A percentile compares a stretch with the other conserved stretches of the same genome.
These are phyloP conservation scores for Eupelmus urozonus DNA, from an alignment of 2,888 invertebrate species.

Conservation along the genomic window DNA sequence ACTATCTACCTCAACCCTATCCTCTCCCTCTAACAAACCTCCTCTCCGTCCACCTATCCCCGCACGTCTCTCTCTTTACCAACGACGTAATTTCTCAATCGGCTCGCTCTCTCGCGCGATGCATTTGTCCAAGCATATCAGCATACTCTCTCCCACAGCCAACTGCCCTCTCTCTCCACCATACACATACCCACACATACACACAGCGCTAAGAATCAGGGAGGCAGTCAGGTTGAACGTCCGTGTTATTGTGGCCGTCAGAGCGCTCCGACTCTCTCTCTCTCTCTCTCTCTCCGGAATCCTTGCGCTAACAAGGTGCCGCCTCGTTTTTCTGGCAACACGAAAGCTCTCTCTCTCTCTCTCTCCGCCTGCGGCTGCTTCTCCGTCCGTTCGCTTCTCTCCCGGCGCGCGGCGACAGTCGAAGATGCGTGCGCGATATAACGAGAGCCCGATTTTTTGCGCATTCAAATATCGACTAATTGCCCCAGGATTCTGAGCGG, in stretches of 20 bases:
- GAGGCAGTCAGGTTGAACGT: constrained; percentile 69
- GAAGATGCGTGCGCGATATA: constrained; percentile 38
- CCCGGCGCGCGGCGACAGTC: not conserved
- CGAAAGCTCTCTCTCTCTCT: constrained; percentile 63
- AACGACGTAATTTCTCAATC: constrained; percentile 42
- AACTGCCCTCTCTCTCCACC: not conserved
- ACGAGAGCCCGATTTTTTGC: constrained; percentile 68
- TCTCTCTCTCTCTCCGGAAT: constrained; percentile 70
- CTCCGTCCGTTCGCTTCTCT: not conserved
- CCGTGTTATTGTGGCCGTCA: constrained; percentile 73
- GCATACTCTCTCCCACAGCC: too few species aligned
- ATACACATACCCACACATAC: constrained; percentile 23
- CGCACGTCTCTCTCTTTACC: not conserved
- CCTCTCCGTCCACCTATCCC: not conserved
- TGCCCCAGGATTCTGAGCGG: constrained; percentile 68
- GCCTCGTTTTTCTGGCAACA: constrained; percentile 64
- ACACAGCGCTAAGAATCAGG: not conserved
- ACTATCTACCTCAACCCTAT: too few species aligned
- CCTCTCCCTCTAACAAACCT: too few species aligned
- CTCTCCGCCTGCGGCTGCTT: constrained; percentile 59
- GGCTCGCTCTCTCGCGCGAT: constrained; percentile 38
- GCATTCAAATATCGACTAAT: constrained; percentile 78
- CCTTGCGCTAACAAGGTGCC: constrained; percentile 75
- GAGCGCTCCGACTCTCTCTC: too few species aligned
- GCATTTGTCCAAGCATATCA: constrained; percentile 45